A percentile compares a stretch with the other conserved stretches of the same genome.
Evolutionary conservation across 1,140 invertebrate genomes (phyloP).

Genomic region (Plectrocnemia conspersa): DNA sequence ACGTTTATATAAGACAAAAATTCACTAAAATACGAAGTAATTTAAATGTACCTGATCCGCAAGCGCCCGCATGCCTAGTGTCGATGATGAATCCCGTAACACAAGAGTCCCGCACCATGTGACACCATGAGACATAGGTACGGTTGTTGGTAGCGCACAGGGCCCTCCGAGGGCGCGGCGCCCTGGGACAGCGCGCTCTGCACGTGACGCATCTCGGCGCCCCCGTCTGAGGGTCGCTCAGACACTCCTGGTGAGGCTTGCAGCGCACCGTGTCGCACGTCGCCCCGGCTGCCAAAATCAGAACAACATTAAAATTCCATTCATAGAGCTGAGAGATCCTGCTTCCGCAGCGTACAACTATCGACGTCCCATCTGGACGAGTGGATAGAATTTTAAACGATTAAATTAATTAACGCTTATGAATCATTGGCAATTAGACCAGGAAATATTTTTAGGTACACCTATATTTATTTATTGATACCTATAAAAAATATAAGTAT

Average conservation of each 20-base stretch:
- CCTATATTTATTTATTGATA: no score
- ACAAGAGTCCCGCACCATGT: slow-evolving; percentile 80
- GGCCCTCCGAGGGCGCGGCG: slow-evolving; percentile 44
- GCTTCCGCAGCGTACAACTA: neutral
- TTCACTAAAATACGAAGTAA: neutral
- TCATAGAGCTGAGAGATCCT: neutral
- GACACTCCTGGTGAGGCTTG: slow-evolving; percentile 68
- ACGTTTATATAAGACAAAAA: no score
- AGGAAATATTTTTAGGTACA: no score
- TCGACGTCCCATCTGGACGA: neutral
- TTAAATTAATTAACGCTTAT: neutral
- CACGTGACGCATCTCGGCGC: slow-evolving; percentile 75
- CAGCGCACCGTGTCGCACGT: slow-evolving; percentile 72
- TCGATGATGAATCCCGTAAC: slow-evolving; percentile 73
- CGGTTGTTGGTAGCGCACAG: slow-evolving; percentile 79
- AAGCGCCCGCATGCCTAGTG: slow-evolving; percentile 67
- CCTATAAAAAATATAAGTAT: no score
- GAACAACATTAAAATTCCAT: neutral
- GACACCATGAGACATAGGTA: slow-evolving; percentile 83
- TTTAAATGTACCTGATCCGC: slow-evolving; percentile 38
- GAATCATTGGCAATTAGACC: no score
- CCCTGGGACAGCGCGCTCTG: slow-evolving; percentile 48
- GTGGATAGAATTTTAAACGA: neutral
- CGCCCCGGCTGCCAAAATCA: slow-evolving; percentile 58
- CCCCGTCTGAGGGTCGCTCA: slow-evolving; percentile 64